A percentile compares a stretch with the other conserved stretches of the same genome.
Evolutionary conservation across 2,888 invertebrate genomes (phyloP).

Genomic region (Drosophila mimica): DNA sequence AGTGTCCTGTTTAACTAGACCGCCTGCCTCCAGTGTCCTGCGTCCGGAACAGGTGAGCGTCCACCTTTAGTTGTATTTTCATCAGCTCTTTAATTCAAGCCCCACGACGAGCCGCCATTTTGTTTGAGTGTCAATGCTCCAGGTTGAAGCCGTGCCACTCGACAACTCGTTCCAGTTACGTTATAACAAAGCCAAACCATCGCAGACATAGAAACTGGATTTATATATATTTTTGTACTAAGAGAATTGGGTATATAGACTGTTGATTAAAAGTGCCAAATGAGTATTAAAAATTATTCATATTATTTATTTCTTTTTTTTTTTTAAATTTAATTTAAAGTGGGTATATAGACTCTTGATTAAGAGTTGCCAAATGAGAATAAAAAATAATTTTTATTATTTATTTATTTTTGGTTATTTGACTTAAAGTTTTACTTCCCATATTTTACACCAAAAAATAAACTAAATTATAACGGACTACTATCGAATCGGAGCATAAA

Average conservation of each 20-base stretch:
- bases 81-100: slow-evolving; percentile 55
- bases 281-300: background rate
- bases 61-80: slow-evolving; percentile 38
- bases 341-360: slow-evolving; percentile 2
- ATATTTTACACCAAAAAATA: background rate
- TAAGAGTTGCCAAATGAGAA: background rate
- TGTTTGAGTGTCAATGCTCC: slow-evolving; percentile 67
- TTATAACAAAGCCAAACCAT: slow-evolving; percentile 27
- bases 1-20: slow-evolving; percentile 38
- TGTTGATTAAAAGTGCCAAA: background rate
- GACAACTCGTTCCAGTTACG: slow-evolving; percentile 60
- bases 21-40: slow-evolving; percentile 16
- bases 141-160: slow-evolving; percentile 47
- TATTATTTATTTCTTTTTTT: background rate
- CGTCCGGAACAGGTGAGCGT: slow-evolving; percentile 34
- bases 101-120: slow-evolving; percentile 65
- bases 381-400: background rate
- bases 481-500: background rate
- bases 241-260: slow-evolving; percentile 1
- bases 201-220: slow-evolving; percentile 39
- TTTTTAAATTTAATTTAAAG: background rate
- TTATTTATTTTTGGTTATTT: background rate
- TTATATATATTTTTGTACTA: background rate
- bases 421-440: background rate
- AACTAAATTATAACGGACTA: too few relatives aligned